A percentile compares a stretch with the other conserved stretches of the same genome.
These are phyloP conservation scores for Yponomeuta malinellus DNA, from an alignment of 2,888 invertebrate genomes.

Conservation along the genomic window DNA sequence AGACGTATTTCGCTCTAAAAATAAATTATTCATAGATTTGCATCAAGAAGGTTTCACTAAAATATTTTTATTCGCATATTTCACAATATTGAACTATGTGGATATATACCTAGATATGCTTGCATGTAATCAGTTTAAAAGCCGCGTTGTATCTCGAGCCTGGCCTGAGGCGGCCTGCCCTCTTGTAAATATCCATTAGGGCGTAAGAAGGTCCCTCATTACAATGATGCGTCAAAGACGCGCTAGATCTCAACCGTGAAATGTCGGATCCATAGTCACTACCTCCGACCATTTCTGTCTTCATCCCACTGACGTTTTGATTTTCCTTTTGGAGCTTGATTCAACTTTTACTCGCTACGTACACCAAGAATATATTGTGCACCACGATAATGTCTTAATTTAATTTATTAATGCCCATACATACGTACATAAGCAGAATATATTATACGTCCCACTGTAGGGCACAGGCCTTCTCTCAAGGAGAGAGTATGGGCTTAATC, in stretches of 20 bases:
- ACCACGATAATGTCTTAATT: no score
- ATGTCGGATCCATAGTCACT: conserved; percentile 31
- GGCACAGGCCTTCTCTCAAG: no score
- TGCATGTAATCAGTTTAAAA: neutral
- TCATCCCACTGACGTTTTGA: neutral
- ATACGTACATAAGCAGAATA: no score
- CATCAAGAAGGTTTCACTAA: no score
- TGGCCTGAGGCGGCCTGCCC: conserved; percentile 26
- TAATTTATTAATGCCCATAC: no score
- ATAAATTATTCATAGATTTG: no score
- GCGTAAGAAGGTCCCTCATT: conserved; percentile 58
- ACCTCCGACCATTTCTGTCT: neutral
- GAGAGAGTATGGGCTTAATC: no score
- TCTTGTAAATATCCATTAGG: conserved; percentile 65
- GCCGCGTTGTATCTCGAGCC: conserved; percentile 21
- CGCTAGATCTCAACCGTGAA: conserved; percentile 53
- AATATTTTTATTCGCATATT: no score
- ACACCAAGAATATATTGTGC: neutral
- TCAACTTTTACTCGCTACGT: neutral
- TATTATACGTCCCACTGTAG: no score
- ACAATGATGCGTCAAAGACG: conserved; percentile 62
- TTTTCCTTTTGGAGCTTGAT: neutral
- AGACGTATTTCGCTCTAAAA: no score
- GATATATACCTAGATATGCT: neutral
- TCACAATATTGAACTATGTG: neutral